Conservation (phyloP, 2,888 invertebrate species). For the Epiblema foenella region DNA sequence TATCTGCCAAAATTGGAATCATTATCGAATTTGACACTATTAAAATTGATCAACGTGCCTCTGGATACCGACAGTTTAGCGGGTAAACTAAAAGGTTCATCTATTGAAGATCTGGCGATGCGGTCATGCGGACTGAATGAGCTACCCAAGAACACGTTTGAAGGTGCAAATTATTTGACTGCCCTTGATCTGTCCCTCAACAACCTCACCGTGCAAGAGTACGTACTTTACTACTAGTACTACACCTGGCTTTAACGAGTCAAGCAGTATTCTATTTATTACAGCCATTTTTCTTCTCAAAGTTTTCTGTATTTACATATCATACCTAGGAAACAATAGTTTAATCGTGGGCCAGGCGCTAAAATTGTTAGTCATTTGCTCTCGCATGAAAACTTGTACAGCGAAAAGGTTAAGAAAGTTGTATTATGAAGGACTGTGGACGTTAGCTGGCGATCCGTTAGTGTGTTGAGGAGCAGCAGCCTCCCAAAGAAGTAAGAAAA, state of each 20-base stretch:
- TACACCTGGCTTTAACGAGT: neutral
- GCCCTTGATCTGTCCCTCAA: neutral
- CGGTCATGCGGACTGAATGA: neutral
- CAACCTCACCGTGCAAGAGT: constrained; percentile 4
- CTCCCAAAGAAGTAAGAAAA: too few relatives aligned
- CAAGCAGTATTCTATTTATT: neutral
- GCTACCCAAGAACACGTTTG: neutral
- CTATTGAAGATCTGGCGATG: neutral
- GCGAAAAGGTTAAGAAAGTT: too few relatives aligned
- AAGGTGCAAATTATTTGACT: constrained; percentile 3
- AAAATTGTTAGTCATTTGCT: too few relatives aligned
- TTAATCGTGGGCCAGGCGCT: too few relatives aligned
- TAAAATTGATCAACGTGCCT: neutral
- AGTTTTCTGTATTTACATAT: too few relatives aligned
- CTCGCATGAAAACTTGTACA: too few relatives aligned
- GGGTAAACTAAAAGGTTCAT: constrained; percentile 4
- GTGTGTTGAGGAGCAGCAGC: too few relatives aligned
- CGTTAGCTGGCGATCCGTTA: too few relatives aligned
- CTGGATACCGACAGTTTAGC: neutral
- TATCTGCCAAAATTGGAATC: constrained; percentile 3
- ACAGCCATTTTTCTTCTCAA: too few relatives aligned
- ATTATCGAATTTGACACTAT: neutral
- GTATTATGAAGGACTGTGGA: too few relatives aligned
- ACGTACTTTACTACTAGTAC: too few relatives aligned
- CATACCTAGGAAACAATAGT: too few relatives aligned